Conservation (phyloP, 2,797 vertebrate genomes). For the Onychomys leucogaster region DNA sequence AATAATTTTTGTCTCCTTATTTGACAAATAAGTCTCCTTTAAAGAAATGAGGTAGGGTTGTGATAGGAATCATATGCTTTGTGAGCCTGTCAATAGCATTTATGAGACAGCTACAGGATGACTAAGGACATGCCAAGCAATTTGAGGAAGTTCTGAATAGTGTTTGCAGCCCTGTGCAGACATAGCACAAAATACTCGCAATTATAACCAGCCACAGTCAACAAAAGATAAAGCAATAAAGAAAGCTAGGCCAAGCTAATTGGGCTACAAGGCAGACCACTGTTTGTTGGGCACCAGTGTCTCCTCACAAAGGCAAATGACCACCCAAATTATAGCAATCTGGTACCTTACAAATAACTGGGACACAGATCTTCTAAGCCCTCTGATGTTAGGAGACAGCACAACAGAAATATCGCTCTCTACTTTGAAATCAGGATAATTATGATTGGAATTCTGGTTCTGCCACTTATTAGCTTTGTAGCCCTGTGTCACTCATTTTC, state of each 20-base stretch:
- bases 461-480: neutral
- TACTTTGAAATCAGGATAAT: conserved; percentile 16
- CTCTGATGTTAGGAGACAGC: conserved; percentile 7
- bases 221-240: conserved; percentile 1
- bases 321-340: neutral
- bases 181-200: conserved; percentile 32
- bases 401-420: neutral
- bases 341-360: conserved; percentile 28
- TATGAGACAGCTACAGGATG: neutral
- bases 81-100: neutral
- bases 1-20: neutral
- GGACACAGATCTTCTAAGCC: conserved; percentile 3
- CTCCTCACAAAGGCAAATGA: neutral
- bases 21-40: conserved; percentile 1
- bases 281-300: neutral
- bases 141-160: conserved; percentile 11
- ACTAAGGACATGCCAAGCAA: neutral
- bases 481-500: neutral
- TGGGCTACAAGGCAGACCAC: neutral
- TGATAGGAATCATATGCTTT: neutral
- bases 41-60: conserved; percentile 9
- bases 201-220: neutral
- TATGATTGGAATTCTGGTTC: conserved; percentile 5
- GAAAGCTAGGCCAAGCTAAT: neutral
- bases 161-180: neutral